Percentiles rank a stretch among this genome's conserved stretches.
Evolutionary conservation across 2,113 vertebrate genomes (phyloP).

Genomic region (Stictonetta naevosa): DNA sequence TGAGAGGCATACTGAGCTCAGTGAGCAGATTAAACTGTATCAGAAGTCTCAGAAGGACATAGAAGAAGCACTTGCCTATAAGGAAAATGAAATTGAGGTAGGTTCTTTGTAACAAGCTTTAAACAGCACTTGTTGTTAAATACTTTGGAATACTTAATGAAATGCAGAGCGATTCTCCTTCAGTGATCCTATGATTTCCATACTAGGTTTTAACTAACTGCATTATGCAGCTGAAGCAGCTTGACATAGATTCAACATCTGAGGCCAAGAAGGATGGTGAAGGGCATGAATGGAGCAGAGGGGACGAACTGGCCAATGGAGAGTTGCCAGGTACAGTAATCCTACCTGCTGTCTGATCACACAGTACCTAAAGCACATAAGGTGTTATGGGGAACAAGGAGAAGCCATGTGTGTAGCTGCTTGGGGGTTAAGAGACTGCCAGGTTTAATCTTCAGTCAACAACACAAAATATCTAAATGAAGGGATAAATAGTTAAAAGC

Average conservation of each 20-base stretch:
- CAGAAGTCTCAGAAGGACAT: constrained; percentile 90
- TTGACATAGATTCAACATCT: constrained; percentile 78
- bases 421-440: not conserved
- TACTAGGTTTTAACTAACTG: constrained; percentile 91
- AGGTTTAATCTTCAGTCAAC: not conserved
- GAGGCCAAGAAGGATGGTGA: constrained; percentile 66
- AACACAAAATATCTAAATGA: not conserved
- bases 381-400: not conserved
- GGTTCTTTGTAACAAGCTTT: constrained; percentile 16
- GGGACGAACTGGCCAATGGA: constrained; percentile 84
- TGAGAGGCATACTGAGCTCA: constrained; percentile 86
- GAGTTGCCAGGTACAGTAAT: constrained; percentile 78
- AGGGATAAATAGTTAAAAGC: not conserved
- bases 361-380: not conserved
- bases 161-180: not conserved
- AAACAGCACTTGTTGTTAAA: not conserved
- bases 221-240: constrained; percentile 85
- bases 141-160: not conserved
- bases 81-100: constrained; percentile 92
- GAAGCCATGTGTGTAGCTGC: not conserved
- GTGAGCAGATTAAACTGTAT: constrained; percentile 87
- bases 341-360: not conserved
- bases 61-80: constrained; percentile 87
- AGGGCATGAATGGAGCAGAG: constrained; percentile 64
- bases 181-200: not conserved